phyloP scores from a whole-genome alignment of 2,113 vertebrate genomes.

The Sus scrofa region T2T-Sscrofa CM000830.6:1491501-1492000 shows the following conservation, averaged over 20 bases:
- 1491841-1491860: not conserved
- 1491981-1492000: fast-evolving
- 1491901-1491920: not conserved
- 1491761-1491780: not conserved
- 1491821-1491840: not conserved
- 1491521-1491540: not conserved
- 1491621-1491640: not conserved
- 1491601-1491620: too few relatives aligned
- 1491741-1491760: not conserved
- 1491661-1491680: not conserved
- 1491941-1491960: not conserved
- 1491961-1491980: not conserved
- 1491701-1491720: not conserved
- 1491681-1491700: not conserved
- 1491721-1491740: not conserved
- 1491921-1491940: fast-evolving
- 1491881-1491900: fast-evolving
- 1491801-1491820: not conserved
- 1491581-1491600: not conserved
- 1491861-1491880: fast-evolving
- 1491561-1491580: not conserved
- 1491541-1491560: not conserved
- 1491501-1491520: not conserved
- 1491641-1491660: not conserved
- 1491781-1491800: not conserved